Conservation (phyloP, 2,888 invertebrate genomes). For the Ametastegia equiseti region DNA sequence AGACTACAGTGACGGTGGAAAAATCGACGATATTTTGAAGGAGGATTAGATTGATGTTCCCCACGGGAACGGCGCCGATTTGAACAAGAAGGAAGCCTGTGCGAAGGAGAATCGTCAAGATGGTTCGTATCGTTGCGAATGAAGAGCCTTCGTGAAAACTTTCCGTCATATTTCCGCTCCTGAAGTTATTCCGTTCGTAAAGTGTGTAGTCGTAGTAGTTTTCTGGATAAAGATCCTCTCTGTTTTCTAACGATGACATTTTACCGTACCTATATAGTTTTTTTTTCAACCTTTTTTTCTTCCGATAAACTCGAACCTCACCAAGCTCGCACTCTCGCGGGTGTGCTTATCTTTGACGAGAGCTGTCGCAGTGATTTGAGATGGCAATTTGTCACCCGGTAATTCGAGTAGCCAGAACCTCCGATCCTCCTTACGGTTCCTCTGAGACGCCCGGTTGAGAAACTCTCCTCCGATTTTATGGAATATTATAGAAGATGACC, state of each 20-base stretch:
- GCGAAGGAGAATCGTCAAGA: conserved; percentile 65
- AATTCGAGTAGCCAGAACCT: background rate
- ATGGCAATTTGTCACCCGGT: background rate
- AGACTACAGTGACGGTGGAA: conserved; percentile 65
- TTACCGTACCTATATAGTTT: too few relatives aligned
- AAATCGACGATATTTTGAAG: conserved; percentile 72
- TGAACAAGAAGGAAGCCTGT: conserved; percentile 70
- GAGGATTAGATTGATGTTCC: conserved; percentile 71
- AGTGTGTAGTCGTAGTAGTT: conserved; percentile 50
- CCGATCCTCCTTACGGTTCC: background rate
- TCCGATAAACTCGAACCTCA: background rate
- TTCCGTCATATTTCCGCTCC: background rate
- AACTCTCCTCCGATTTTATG: background rate
- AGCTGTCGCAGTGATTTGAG: background rate
- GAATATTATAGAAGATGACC: background rate
- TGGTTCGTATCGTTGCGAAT: conserved; percentile 50
- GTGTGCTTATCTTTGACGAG: background rate
- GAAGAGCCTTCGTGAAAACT: background rate
- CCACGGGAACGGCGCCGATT: conserved; percentile 71
- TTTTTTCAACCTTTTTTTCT: background rate
- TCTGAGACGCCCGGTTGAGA: background rate
- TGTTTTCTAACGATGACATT: conserved; percentile 49
- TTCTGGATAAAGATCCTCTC: conserved; percentile 37
- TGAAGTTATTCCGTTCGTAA: background rate
- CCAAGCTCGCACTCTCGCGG: background rate